A percentile compares a stretch with the other conserved stretches of the same genome.
phyloP scores from a whole-genome alignment of 1,140 invertebrate species.

The Atta colombica region DNA sequence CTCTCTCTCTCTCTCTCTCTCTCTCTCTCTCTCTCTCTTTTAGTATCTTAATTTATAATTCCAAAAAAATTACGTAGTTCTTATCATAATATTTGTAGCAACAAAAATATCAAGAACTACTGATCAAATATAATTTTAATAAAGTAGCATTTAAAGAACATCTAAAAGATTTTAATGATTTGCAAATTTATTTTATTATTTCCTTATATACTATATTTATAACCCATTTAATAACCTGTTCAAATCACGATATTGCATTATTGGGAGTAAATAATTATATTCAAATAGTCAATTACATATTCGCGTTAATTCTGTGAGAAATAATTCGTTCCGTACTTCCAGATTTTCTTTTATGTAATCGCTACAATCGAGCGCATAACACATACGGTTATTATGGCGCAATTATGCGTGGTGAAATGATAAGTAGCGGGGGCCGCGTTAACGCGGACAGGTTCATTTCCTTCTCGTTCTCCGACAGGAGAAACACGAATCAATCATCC shows the following conservation, averaged over 20 bases:
- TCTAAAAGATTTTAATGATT: not conserved
- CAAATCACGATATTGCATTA: constrained; percentile 6
- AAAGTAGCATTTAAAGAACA: not conserved
- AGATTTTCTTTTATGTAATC: constrained; percentile 51
- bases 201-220: constrained; percentile 18
- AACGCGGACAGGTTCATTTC: constrained; percentile 64
- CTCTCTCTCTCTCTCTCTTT: not conserved
- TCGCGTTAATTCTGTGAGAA: constrained; percentile 23
- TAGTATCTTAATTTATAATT: not conserved
- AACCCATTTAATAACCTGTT: constrained; percentile 28
- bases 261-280: constrained; percentile 12
- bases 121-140: not conserved
- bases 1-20: not conserved
- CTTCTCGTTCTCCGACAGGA: constrained; percentile 50
- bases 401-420: constrained; percentile 63
- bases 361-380: constrained; percentile 31
- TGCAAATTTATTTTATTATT: not conserved
- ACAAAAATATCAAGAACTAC: constrained; percentile 3
- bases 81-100: not conserved
- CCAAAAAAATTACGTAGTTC: not conserved
- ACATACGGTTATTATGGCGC: constrained; percentile 39
- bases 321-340: constrained; percentile 8
- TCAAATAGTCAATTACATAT: constrained; percentile 9
- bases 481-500: constrained; percentile 58
- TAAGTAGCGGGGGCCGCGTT: constrained; percentile 56